Evolutionary conservation across 2,888 invertebrate species (phyloP), one percentile per base, ranked within the genome.

Genomic region (Synanthedon tipuliformis): DNA sequence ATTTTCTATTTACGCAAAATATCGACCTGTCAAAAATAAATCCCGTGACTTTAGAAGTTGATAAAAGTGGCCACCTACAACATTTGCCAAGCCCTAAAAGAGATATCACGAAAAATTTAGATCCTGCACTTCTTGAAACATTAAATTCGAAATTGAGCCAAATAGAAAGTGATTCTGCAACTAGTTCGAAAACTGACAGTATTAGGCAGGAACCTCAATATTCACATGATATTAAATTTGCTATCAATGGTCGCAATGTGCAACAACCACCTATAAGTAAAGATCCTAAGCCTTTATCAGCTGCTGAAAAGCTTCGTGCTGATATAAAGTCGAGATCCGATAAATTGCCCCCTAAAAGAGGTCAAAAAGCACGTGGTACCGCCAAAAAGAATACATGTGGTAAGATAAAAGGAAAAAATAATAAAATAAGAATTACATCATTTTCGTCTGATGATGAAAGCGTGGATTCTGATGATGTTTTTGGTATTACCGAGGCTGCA

Each of bases 381-480:
- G 83, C 89, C 1, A 90, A 84, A 60, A 86, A 85, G 70, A 89
- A 90, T 0, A 77, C 87, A 13, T 86, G 89, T 51, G 84, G 89
- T 51, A 89, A 89, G 61, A 88, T 89, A 4, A 91, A 91, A 74
- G 86, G 88, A 12, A 90, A 90, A 63, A 90, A 81, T 57, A 93
- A 90, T 49, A 93, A 93, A 78, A 92, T 92, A 51, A 81, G 93
- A 56, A 93, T 93, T 40, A 93, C 93, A 3, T 93, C 93, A 0
- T 93, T 93, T 64, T 93, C 92, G 52, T 93, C 93, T 0, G 93
- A 93, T 61, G 93, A 93, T 64, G 93, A 93, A 78, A 93, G 92
- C 58, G 84, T 93, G 12, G 93, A 93, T 77, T 93, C 93, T 0
- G 93, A 93, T 73, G 93, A 93, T 72, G 93, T 93, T 1, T 93